Conservation (phyloP, 1,140 invertebrate species). For the Scaptomyza montana region DNA sequence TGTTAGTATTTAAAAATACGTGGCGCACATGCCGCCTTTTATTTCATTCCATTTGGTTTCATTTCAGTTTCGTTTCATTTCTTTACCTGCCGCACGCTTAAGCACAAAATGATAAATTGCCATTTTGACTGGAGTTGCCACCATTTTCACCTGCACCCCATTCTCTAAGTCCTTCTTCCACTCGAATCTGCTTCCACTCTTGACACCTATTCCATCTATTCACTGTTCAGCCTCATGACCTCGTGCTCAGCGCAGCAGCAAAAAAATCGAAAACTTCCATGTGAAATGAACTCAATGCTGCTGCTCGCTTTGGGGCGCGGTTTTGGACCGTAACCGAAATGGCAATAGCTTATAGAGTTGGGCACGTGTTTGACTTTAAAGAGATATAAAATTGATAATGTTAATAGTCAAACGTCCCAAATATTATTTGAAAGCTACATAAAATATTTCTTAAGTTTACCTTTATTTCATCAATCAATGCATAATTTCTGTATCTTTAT, state of each 20-base stretch:
- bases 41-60: constrained; percentile 61
- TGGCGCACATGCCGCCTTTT: constrained; percentile 71
- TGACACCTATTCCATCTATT: constrained; percentile 11
- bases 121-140: constrained; percentile 69
- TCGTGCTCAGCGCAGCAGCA: constrained; percentile 51
- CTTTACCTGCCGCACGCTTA: constrained; percentile 65
- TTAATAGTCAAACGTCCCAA: too few species aligned
- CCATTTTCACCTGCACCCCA: constrained; percentile 1
- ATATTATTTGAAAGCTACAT: too few species aligned
- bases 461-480: too few species aligned
- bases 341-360: background rate
- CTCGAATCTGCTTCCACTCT: background rate
- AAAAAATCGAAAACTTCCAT: constrained; percentile 34
- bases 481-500: too few species aligned
- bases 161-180: background rate
- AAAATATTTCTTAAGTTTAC: too few species aligned
- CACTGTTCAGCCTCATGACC: constrained; percentile 24
- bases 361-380: background rate
- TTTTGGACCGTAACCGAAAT: background rate
- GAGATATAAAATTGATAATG: background rate
- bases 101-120: constrained; percentile 82
- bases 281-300: constrained; percentile 46
- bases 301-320: constrained; percentile 22
- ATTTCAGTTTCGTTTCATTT: constrained; percentile 37
- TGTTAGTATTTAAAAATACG: constrained; percentile 82